phyloP scores from a whole-genome alignment of 2,797 vertebrate species.

The Smutsia gigantea region DNA sequence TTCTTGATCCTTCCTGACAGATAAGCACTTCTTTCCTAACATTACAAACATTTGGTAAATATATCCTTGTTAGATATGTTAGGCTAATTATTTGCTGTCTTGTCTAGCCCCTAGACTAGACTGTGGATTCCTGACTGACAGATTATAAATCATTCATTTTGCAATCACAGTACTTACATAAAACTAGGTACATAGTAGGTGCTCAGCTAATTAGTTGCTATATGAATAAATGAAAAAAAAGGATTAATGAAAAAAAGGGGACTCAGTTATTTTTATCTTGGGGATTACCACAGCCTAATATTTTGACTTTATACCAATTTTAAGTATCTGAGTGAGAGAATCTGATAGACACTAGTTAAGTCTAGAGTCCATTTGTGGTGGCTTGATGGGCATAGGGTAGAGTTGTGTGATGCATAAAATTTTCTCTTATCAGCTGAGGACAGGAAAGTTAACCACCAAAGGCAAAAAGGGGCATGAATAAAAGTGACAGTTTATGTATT shows the following conservation, averaged over 20 bases:
- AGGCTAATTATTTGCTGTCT: background rate
- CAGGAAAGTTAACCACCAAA: background rate
- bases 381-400: background rate
- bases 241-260: background rate
- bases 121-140: background rate
- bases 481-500: background rate
- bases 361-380: background rate
- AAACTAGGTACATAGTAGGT: background rate
- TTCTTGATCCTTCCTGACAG: background rate
- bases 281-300: background rate
- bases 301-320: background rate
- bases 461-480: background rate
- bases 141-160: background rate
- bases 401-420: background rate
- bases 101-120: background rate
- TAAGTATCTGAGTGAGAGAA: background rate
- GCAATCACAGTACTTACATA: background rate
- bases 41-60: background rate
- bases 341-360: background rate
- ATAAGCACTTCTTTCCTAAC: background rate
- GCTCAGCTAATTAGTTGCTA: background rate
- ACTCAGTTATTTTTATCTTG: background rate
- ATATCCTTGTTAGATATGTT: background rate
- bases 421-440: background rate
- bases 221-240: background rate